A percentile compares a stretch with the other conserved stretches of the same genome.
Conservation (phyloP, 2,797 vertebrate genomes). For the Myiotriccus ornatus region DNA sequence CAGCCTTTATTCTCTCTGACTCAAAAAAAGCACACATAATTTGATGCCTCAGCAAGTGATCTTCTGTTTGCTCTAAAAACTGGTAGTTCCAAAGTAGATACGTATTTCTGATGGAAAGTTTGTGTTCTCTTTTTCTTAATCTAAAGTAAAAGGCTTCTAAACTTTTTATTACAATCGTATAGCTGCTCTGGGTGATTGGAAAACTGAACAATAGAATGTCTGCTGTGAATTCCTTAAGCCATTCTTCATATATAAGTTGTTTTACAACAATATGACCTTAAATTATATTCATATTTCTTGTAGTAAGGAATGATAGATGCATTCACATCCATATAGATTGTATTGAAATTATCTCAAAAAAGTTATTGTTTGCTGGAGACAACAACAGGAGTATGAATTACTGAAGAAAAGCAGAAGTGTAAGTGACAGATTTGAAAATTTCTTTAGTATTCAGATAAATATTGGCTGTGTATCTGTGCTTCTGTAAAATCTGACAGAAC, state of each 20-base stretch:
- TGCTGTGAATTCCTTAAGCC: neutral
- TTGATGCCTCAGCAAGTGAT: neutral
- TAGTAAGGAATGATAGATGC: neutral
- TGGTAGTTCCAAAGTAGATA: neutral
- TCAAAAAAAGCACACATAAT: neutral
- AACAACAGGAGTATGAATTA: neutral
- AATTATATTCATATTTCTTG: neutral
- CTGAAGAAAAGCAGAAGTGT: neutral
- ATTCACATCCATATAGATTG: neutral
- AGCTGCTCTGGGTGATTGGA: neutral
- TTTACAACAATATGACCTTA: neutral
- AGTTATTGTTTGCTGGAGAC: neutral
- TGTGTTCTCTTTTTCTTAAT: neutral
- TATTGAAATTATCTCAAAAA: neutral
- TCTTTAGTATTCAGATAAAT: neutral
- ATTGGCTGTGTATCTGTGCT: neutral
- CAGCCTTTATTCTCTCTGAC: neutral
- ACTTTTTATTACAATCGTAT: neutral
- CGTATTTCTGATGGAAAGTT: neutral
- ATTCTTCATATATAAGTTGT: neutral
- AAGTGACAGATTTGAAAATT: neutral
- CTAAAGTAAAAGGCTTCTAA: neutral
- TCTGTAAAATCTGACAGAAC: neutral
- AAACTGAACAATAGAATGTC: neutral
- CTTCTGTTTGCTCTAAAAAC: neutral